Evolutionary conservation across 2,888 invertebrate species (phyloP).

Genomic region (Latrodectus elegans): DNA sequence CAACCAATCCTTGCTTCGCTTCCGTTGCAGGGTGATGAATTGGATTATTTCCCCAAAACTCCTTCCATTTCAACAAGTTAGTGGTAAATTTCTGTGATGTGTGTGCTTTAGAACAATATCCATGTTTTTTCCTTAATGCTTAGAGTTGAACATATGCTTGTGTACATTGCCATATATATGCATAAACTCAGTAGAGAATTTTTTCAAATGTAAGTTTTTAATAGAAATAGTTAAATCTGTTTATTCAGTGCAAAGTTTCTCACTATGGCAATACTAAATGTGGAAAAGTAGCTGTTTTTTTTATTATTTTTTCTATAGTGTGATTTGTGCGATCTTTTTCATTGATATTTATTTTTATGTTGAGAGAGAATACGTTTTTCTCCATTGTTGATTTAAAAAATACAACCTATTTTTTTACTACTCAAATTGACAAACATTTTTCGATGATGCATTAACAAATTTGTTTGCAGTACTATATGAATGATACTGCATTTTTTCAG

Average conservation of each 20-base stretch:
- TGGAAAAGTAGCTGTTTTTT: slow-evolving; percentile 35
- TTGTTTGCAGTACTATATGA: no score
- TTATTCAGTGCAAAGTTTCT: slow-evolving; percentile 52
- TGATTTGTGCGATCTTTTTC: no score
- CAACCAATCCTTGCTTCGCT: slow-evolving; percentile 35
- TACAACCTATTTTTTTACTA: no score
- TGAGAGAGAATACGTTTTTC: no score
- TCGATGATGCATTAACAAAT: no score
- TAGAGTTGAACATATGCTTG: slow-evolving; percentile 47
- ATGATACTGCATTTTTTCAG: no score
- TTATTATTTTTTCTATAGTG: slow-evolving; percentile 7
- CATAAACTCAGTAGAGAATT: slow-evolving; percentile 43
- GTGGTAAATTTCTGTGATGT: slow-evolving; percentile 63
- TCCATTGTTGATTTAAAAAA: no score
- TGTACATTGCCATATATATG: slow-evolving; percentile 46
- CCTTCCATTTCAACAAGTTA: slow-evolving; percentile 32
- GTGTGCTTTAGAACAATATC: slow-evolving; percentile 56
- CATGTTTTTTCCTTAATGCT: slow-evolving; percentile 28
- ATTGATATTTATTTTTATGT: no score
- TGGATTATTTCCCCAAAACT: background rate
- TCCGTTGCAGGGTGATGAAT: slow-evolving; percentile 16
- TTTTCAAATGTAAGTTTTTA: slow-evolving; percentile 47
- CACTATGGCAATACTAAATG: slow-evolving; percentile 64
- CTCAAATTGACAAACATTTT: no score
- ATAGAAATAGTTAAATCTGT: slow-evolving; percentile 53